Evolutionary conservation across 2,797 vertebrate genomes (phyloP), one percentile per base, ranked within the genome.

Genomic region (Furcifer pardalis): DNA sequence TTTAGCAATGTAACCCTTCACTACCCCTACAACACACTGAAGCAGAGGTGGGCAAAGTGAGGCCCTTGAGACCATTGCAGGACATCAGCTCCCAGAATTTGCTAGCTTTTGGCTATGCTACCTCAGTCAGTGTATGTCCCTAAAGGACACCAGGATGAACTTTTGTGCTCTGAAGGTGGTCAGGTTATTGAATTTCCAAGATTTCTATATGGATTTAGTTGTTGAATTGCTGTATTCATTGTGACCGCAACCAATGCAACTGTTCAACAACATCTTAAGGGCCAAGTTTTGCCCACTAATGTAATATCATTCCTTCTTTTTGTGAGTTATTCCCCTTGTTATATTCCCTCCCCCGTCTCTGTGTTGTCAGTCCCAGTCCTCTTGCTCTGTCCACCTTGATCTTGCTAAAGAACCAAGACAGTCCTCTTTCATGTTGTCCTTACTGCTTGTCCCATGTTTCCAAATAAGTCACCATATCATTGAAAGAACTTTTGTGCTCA

Each of bases 401-500:
- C 30, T 62, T 78, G 42, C 37, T 8, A 78, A n/a, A n/a, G 35
- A 49, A 46, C 23, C 49, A 81, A 60, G 49, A 49, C 72, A 52
- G 63, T n/a, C 44, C 30, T 37, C 23, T 76, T 81, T 60, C 72
- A 69, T 75, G 10, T n/a, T 81, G 78, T 35, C 32, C 32, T 35
- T 40, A 60, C 62, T 59, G 21, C 10, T 3, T n/a, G n/a, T 75
- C 30, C 72, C 63, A 46, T 69, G 79, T 27, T 46, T 69, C 72
- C 66, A 81, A 77, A 40, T 8, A 46, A 68, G 42, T 71, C 49
- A 60, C 69, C 17, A 0, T 86, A 62, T 62, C 65, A 49, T n/a
- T 77, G 66, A 86, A 81, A 86, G 65, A 10, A 40, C 40, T 19
- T 65, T 81, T 77, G 52, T 81, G 63, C 81, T 76, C 44, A 37